Evolutionary conservation across 92 coral and sea anemone species (phyloP).

Genomic region (Diadumene lineata): DNA sequence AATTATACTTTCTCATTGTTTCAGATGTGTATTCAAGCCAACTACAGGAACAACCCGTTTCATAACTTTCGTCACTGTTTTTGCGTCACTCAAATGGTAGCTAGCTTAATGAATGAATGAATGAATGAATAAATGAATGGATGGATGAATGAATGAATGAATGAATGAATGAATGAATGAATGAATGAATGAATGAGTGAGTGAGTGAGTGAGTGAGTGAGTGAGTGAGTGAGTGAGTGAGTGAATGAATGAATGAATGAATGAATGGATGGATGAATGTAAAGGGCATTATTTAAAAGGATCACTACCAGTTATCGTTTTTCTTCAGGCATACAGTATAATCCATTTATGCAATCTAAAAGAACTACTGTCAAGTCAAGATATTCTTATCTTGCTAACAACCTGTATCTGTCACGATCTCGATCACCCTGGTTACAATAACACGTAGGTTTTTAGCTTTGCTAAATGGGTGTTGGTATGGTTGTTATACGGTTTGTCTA

Average conservation of each 20-base stretch:
- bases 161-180: too few species aligned
- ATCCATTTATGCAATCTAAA: slow-evolving; percentile 65
- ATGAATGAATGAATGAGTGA: too few species aligned
- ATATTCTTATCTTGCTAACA: slow-evolving; percentile 68
- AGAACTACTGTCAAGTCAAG: slow-evolving; percentile 57
- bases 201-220: too few species aligned
- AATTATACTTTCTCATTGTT: not conserved
- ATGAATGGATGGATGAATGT: too few species aligned
- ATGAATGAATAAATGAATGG: too few species aligned
- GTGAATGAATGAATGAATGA: too few species aligned
- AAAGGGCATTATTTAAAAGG: not conserved
- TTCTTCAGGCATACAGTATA: slow-evolving; percentile 58
- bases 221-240: too few species aligned
- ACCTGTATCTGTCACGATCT: slow-evolving; percentile 81
- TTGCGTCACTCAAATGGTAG: slow-evolving; percentile 87
- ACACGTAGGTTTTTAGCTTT: too few species aligned
- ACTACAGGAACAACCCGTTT: slow-evolving; percentile 75
- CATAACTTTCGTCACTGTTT: slow-evolving; percentile 86
- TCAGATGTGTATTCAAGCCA: slow-evolving; percentile 76
- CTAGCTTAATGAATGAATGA: too few species aligned
- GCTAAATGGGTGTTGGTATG: too few species aligned
- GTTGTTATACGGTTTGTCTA: too few species aligned
- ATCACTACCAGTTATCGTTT: not conserved
- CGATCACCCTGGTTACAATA: slow-evolving; percentile 84
- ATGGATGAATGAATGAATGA: too few species aligned